Percentiles rank a stretch among this genome's conserved stretches.
These are phyloP conservation scores for Oryzias dopingdopingensis DNA, from an alignment of 2,797 vertebrate species.

Conservation along the genomic window DNA sequence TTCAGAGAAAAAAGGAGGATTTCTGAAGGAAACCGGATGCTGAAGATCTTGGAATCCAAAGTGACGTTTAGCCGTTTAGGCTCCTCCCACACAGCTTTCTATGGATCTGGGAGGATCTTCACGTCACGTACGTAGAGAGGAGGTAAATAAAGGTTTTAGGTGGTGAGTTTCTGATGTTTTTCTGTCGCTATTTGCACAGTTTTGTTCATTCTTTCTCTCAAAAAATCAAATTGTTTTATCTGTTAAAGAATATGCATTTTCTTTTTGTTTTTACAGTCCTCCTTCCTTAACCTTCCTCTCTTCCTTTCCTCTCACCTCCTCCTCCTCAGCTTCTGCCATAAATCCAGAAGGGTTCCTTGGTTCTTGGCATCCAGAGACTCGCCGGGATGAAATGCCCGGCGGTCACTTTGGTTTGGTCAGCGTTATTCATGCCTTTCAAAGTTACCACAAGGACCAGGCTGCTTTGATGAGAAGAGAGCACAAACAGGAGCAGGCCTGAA, in stretches of 20 bases:
- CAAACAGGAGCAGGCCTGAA: constrained; percentile 59
- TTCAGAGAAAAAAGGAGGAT: too few species aligned
- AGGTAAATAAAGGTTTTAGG: neutral
- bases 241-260: neutral
- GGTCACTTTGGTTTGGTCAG: constrained; percentile 69
- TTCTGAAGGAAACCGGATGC: too few species aligned
- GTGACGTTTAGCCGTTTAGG: too few species aligned
- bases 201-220: too few species aligned
- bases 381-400: constrained; percentile 48
- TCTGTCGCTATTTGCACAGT: constrained; percentile 71
- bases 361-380: constrained; percentile 66
- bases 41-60: too few species aligned
- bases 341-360: constrained; percentile 49
- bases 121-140: neutral
- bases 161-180: too few species aligned
- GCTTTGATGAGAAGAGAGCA: constrained; percentile 63
- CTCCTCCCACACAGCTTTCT: too few species aligned
- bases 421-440: constrained; percentile 64
- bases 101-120: constrained; percentile 19
- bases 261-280: constrained; percentile 8
- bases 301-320: constrained; percentile 20
- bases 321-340: constrained; percentile 23
- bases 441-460: constrained; percentile 58
- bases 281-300: constrained; percentile 15
- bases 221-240: neutral